Evolutionary conservation across 64 coral and sea anemone genomes (phyloP).

Genomic region (Hydrozoanthus tunicans): DNA sequence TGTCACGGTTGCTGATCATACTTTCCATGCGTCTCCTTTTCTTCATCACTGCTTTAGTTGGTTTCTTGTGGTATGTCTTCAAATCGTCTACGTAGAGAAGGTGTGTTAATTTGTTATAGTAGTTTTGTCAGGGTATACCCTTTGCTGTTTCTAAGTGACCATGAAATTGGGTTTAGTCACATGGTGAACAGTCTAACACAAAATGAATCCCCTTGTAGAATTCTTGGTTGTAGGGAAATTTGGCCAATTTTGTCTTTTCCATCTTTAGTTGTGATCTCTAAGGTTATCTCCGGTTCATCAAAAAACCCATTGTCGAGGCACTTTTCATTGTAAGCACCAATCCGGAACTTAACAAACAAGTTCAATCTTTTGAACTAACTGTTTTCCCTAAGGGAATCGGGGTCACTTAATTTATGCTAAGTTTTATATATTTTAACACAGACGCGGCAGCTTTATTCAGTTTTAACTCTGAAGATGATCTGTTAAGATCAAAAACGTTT

Average conservation of each 20-base stretch:
- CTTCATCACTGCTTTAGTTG: neutral
- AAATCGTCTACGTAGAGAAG: slow-evolving; percentile 25
- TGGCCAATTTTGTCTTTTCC: neutral
- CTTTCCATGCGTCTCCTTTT: neutral
- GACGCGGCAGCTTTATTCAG: too few relatives aligned
- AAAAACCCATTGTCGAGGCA: too few relatives aligned
- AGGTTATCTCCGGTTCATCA: neutral
- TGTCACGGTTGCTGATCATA: neutral
- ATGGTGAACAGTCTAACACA: slow-evolving; percentile 35
- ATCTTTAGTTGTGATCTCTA: neutral
- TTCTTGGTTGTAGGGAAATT: neutral
- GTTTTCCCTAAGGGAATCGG: too few relatives aligned
- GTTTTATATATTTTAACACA: too few relatives aligned
- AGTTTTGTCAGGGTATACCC: slow-evolving; percentile 3
- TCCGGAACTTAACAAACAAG: too few relatives aligned
- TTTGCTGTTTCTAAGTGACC: neutral
- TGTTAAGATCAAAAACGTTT: too few relatives aligned
- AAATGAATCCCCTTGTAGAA: neutral
- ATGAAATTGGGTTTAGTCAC: slow-evolving; percentile 13
- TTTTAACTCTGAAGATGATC: too few relatives aligned
- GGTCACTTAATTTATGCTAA: too few relatives aligned
- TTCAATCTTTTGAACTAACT: too few relatives aligned
- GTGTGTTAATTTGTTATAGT: neutral
- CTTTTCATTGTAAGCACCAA: too few relatives aligned
- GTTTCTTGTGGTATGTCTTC: slow-evolving; percentile 28